Conservation (phyloP, 2,797 vertebrate species). For the Falco biarmicus region DNA sequence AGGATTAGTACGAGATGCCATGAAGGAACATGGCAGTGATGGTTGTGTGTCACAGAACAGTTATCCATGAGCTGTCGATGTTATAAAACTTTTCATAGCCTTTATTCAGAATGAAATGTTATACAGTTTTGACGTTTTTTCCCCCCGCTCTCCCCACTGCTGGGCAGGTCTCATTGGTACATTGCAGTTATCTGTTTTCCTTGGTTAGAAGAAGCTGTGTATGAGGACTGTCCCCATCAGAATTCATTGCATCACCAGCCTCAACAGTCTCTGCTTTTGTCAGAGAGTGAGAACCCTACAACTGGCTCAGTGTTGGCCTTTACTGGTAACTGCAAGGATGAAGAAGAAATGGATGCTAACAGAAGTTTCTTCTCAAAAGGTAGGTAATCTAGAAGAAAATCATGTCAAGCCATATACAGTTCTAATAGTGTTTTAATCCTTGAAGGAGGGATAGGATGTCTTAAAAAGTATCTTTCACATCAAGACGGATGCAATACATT, state of each 20-base stretch:
- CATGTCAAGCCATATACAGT: not conserved
- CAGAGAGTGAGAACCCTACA: not conserved
- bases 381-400: not conserved
- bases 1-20: not conserved
- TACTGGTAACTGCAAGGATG: not conserved
- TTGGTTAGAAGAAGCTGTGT: constrained; percentile 82
- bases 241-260: not conserved
- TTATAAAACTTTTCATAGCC: not conserved
- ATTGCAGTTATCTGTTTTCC: constrained; percentile 96
- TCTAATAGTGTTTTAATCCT: not conserved
- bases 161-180: constrained; percentile 93
- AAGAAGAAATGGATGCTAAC: not conserved
- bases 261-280: constrained; percentile 4
- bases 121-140: not conserved
- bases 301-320: constrained; percentile 31
- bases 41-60: not conserved
- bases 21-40: accelerated
- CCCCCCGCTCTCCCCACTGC: not conserved
- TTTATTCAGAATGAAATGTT: not conserved
- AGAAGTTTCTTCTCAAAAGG: constrained; percentile 37
- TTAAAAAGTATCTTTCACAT: not conserved
- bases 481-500: not conserved
- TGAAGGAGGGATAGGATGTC: not conserved
- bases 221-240: constrained; percentile 68
- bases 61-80: not conserved